phyloP scores from a whole-genome alignment of 2,888 invertebrate genomes.

The Xestia rhomboidea region DNA sequence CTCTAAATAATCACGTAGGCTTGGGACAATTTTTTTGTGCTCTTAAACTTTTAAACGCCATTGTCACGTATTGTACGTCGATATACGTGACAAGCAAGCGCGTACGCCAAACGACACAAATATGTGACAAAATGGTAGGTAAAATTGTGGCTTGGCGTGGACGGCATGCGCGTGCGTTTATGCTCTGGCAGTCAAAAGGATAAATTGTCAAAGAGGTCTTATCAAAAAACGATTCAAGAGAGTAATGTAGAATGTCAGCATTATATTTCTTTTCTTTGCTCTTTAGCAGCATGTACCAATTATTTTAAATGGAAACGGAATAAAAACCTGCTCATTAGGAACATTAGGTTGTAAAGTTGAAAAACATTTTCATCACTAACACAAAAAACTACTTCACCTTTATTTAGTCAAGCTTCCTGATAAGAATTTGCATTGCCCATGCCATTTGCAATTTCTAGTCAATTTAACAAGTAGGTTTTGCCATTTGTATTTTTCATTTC shows the following conservation, averaged over 20 bases:
- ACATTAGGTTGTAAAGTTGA: background rate
- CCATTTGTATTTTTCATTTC: background rate
- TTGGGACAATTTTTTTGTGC: background rate
- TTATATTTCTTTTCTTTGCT: background rate
- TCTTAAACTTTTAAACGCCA: background rate
- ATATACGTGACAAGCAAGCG: no score
- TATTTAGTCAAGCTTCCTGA: conserved; percentile 10
- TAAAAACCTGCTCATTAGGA: background rate
- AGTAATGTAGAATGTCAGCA: background rate
- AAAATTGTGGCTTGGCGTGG: no score
- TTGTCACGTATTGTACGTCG: no score
- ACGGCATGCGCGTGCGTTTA: no score
- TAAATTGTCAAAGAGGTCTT: background rate
- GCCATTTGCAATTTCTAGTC: background rate
- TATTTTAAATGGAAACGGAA: background rate
- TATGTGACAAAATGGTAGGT: no score
- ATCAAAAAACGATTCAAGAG: background rate
- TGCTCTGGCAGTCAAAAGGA: no score
- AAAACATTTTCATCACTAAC: background rate
- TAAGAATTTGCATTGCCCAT: conserved; percentile 1
- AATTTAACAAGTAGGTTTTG: conserved; percentile 1
- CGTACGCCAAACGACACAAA: no score
- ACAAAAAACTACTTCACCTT: background rate
- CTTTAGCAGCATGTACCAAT: background rate
- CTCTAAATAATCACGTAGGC: background rate